phyloP scores from a whole-genome alignment of 2,888 invertebrate species.

The Patella ulyssiponensis region DNA sequence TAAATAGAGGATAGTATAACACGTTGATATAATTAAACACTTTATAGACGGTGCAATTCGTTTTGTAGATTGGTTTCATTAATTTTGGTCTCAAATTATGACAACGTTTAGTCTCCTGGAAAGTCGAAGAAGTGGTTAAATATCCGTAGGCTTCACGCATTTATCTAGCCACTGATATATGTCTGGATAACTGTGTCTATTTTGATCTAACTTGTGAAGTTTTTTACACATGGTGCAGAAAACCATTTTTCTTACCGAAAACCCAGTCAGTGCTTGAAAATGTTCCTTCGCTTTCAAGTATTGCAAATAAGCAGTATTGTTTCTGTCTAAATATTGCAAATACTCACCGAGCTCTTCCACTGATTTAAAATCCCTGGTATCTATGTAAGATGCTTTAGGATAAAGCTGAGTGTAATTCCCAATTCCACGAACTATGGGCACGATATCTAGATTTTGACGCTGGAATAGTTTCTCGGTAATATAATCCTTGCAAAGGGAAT shows the following conservation, averaged over 20 bases:
- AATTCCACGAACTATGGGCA: constrained; percentile 63
- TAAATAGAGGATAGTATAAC: too few relatives aligned
- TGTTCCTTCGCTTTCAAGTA: constrained; percentile 30
- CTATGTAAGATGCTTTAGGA: constrained; percentile 64
- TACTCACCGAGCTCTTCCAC: constrained; percentile 39
- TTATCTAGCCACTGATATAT: constrained; percentile 14
- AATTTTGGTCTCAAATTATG: too few relatives aligned
- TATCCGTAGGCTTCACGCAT: too few relatives aligned
- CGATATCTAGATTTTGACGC: constrained; percentile 47
- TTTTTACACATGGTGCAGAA: constrained; percentile 32
- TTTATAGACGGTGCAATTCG: too few relatives aligned
- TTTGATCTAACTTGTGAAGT: constrained; percentile 30
- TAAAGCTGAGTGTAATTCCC: constrained; percentile 57
- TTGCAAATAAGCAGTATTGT: constrained; percentile 26
- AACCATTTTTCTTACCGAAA: constrained; percentile 15
- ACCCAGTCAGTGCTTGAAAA: constrained; percentile 10
- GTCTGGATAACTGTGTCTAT: constrained; percentile 25
- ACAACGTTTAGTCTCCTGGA: too few relatives aligned
- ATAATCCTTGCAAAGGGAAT: constrained; percentile 64
- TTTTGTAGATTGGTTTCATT: too few relatives aligned
- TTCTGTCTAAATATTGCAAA: constrained; percentile 20
- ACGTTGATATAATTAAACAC: too few relatives aligned
- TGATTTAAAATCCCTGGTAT: constrained; percentile 57
- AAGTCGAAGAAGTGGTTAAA: too few relatives aligned
- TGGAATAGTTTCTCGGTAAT: constrained; percentile 62